Base-by-base conservation (phyloP, 1,140 invertebrate genomes). In the Hydropsyche tenuis region DNA sequence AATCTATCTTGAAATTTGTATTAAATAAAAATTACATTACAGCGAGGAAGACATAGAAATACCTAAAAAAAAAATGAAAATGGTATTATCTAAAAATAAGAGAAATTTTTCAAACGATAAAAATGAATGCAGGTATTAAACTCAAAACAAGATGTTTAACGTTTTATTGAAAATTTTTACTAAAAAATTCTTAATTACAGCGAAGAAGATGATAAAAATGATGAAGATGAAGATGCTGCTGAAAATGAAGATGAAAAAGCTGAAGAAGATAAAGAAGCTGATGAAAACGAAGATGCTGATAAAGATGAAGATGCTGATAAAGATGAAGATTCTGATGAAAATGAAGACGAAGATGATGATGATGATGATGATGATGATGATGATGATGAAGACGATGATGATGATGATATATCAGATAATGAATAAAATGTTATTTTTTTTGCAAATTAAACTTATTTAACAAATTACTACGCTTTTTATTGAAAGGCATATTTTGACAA, bases 321-420 rank as follows among this genome's bases (percentile, higher is more conserved):
- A 27, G 22, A 74, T 23, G 48, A 20, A 51, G 46, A 27, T 3
- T 53, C 23, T n/a, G 51, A 70, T 16, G 72, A 74, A 20, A 56
- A 71, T 12, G 72, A 70, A 37, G 66, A 72, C 30, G 30, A 46
- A 45, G 42, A 51, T 30, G 69, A 51, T 22, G 69, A 69, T 20
- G 51, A 65, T 11, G 48, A 62, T 53, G 51, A 65, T 23, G 37
- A 62, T 12, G 75, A 74, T 43, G 14, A 25, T 51, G 48, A 42
- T 27, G 70, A 70, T 11, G 74, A 77, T 18, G 68, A 71, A 20
- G 37, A 68, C 46, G 45, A 65, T 60, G 65, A 68, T 20, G 68
- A 73, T 14, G 69, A 56, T 20, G 70, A 69, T 63, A 27, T 23
- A 53, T 51, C n/a, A 53, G 4, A 12, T 62, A 83, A 77, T 85